Conservation (phyloP, 2,797 vertebrate species). For the Alectoris magna region DNA sequence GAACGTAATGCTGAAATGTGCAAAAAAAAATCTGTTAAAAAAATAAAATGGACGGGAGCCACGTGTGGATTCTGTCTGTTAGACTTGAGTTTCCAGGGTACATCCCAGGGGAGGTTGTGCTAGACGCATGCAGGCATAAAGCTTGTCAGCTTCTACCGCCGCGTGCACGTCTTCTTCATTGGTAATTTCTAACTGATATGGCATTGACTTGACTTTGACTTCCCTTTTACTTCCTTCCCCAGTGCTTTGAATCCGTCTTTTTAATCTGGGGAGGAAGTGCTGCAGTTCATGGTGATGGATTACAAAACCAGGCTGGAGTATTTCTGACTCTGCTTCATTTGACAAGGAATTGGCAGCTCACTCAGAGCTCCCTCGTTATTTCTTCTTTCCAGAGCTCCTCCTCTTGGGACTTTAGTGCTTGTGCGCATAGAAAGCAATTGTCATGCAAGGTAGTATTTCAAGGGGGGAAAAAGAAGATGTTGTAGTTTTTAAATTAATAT, state of each 20-base stretch:
- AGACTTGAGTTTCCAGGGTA: background rate
- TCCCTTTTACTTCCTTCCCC: background rate
- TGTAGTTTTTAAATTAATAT: background rate
- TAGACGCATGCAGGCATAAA: background rate
- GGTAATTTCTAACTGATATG: fast-evolving
- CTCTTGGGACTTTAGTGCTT: background rate
- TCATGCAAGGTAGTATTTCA: background rate
- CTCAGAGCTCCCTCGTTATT: background rate
- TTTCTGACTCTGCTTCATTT: slow-evolving; percentile 29
- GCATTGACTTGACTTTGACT: background rate
- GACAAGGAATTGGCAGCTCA: slow-evolving; percentile 26
- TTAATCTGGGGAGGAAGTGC: background rate
- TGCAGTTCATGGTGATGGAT: background rate
- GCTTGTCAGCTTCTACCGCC: background rate
- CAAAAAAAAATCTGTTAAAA: background rate
- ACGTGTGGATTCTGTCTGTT: background rate
- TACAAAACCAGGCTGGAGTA: background rate
- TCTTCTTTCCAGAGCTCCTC: background rate
- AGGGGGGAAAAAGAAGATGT: background rate
- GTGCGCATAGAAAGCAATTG: background rate
- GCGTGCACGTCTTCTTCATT: fast-evolving
- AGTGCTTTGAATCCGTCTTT: background rate
- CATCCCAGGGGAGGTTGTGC: fast-evolving
- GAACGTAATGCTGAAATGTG: background rate
- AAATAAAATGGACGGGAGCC: background rate